A percentile compares a stretch with the other conserved stretches of the same genome.
These are phyloP conservation scores for Mylabris sibirica DNA, from an alignment of 2,888 invertebrate species.

Conservation along the genomic window DNA sequence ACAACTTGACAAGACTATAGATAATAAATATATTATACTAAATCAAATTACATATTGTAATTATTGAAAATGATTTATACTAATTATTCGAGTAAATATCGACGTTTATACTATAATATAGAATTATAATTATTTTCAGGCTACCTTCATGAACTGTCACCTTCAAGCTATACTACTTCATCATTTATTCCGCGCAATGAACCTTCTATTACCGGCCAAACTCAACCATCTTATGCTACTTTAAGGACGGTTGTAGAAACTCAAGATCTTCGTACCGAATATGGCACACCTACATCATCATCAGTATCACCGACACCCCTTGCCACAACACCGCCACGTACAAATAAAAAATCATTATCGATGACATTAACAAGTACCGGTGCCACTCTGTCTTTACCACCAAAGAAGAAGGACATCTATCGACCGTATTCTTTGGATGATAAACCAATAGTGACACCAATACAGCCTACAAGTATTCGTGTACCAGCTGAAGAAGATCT, in stretches of 20 bases:
- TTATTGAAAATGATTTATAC: background rate
- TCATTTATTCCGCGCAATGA: constrained; percentile 76
- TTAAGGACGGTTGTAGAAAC: constrained; percentile 65
- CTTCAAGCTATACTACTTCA: constrained; percentile 79
- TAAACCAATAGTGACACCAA: constrained; percentile 61
- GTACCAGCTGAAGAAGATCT: constrained; percentile 82
- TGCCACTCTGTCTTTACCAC: constrained; percentile 82
- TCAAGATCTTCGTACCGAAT: constrained; percentile 54
- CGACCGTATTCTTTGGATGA: constrained; percentile 84
- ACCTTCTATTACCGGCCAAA: constrained; percentile 58
- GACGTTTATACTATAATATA: background rate
- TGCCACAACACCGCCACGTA: constrained; percentile 38
- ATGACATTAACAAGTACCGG: constrained; percentile 89
- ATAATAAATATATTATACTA: background rate
- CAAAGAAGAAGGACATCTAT: constrained; percentile 91
- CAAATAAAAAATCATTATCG: constrained; percentile 75
- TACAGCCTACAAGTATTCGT: constrained; percentile 63
- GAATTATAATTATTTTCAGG: constrained; percentile 64
- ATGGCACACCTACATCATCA: constrained; percentile 54
- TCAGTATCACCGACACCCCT: constrained; percentile 11
- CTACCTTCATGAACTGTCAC: constrained; percentile 80
- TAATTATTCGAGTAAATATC: background rate
- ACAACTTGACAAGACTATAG: background rate
- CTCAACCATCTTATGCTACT: constrained; percentile 65
- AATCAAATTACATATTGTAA: background rate